Evolutionary conservation across 2,888 invertebrate genomes (phyloP).

Genomic region (Chironomus tentans): DNA sequence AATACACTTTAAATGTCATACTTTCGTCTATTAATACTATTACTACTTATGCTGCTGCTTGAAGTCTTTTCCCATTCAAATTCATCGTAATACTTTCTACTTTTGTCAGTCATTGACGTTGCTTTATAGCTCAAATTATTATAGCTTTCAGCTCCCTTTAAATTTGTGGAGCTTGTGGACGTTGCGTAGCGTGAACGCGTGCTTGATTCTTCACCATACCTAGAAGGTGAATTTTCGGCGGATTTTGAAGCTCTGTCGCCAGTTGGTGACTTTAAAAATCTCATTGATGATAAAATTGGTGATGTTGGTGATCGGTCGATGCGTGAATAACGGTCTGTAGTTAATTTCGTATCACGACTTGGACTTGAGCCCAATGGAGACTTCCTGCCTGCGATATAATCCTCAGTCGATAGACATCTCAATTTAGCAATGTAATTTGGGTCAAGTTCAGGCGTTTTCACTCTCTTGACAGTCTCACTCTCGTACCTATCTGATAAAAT

Average conservation of each 20-base stretch:
- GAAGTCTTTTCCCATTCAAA: constrained; percentile 18
- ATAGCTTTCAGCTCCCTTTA: constrained; percentile 1
- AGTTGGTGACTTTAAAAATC: constrained; percentile 27
- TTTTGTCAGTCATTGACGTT: background rate
- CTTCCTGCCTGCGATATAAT: constrained; percentile 3
- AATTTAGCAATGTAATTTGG: constrained; percentile 9
- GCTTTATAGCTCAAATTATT: background rate
- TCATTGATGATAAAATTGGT: constrained; percentile 32
- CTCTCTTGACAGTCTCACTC: background rate
- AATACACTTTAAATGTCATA: constrained; percentile 7
- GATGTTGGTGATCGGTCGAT: constrained; percentile 37
- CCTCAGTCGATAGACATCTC: constrained; percentile 8
- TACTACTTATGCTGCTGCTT: background rate
- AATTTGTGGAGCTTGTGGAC: background rate
- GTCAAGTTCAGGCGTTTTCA: constrained; percentile 12
- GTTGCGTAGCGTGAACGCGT: background rate
- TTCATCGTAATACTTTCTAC: constrained; percentile 14
- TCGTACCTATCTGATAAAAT: background rate
- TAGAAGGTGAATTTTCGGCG: constrained; percentile 34
- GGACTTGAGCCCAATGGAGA: background rate
- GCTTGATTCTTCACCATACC: constrained; percentile 16
- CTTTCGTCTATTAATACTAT: background rate
- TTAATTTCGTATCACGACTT: background rate
- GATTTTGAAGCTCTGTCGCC: constrained; percentile 29
- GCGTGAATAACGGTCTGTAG: background rate